phyloP scores from a whole-genome alignment of 2,888 invertebrate genomes.

The Megaustenia siamemsis region DNA sequence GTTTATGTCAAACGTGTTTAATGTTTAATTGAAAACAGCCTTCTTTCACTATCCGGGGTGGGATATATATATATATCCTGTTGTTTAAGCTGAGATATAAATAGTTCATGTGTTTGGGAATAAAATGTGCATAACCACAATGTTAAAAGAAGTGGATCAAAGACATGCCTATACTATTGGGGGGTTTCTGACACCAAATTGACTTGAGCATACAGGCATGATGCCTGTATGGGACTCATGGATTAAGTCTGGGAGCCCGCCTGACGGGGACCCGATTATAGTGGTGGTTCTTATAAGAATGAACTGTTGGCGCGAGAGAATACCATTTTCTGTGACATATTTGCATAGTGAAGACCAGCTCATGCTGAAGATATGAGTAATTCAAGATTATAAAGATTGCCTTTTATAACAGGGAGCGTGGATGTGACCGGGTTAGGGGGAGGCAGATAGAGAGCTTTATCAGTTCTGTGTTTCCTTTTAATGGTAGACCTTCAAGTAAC shows the following conservation, averaged over 20 bases:
- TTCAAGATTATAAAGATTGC: no score
- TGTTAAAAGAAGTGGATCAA: neutral
- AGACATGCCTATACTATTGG: neutral
- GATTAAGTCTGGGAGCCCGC: neutral
- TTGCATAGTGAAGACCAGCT: no score
- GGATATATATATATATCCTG: neutral
- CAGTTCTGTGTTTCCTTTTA: no score
- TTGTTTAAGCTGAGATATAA: neutral
- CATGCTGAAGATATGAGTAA: no score
- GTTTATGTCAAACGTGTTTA: no score
- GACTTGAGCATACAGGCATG: constrained; percentile 16
- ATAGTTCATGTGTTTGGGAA: neutral
- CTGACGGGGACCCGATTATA: neutral
- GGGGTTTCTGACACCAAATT: neutral
- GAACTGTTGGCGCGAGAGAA: neutral
- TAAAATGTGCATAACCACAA: neutral
- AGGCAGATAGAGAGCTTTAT: no score
- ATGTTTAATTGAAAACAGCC: no score
- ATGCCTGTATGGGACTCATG: neutral
- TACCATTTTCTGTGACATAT: neutral
- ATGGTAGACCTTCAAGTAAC: no score
- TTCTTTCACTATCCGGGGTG: neutral
- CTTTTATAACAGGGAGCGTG: no score
- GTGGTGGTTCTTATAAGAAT: neutral
- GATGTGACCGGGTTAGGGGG: no score